Evolutionary conservation across 2,113 vertebrate species (phyloP).

Genomic region (Grus americana): DNA sequence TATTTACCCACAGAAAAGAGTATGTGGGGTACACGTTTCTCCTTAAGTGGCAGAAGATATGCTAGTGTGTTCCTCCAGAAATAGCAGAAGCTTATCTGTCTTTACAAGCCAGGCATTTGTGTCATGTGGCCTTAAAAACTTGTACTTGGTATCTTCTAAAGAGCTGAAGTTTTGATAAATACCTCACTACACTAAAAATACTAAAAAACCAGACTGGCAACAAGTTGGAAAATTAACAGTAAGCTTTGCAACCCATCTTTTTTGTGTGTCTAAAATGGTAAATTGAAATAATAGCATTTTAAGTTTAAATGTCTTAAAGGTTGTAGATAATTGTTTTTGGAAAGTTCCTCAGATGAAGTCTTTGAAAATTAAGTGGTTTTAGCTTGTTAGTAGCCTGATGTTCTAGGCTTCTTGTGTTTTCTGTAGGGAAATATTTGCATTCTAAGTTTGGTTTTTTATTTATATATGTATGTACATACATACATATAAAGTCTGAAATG

Average conservation of each 20-base stretch:
- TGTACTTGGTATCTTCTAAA: neutral
- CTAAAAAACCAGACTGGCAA: neutral
- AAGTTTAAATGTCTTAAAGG: neutral
- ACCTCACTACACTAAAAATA: neutral
- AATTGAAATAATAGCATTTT: neutral
- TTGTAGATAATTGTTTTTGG: neutral
- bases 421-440: neutral
- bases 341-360: neutral
- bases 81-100: neutral
- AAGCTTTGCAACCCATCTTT: neutral
- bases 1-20: neutral
- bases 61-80: neutral
- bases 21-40: neutral
- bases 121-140: neutral
- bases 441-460: neutral
- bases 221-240: neutral
- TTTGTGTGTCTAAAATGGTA: neutral
- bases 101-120: neutral
- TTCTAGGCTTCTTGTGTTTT: neutral
- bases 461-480: fast-evolving
- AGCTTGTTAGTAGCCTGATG: neutral
- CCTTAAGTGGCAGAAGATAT: neutral
- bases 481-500: neutral
- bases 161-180: neutral
- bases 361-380: neutral